Evolutionary conservation across 2,113 vertebrate species (phyloP).

Genomic region (Aphelocoma coerulescens): DNA sequence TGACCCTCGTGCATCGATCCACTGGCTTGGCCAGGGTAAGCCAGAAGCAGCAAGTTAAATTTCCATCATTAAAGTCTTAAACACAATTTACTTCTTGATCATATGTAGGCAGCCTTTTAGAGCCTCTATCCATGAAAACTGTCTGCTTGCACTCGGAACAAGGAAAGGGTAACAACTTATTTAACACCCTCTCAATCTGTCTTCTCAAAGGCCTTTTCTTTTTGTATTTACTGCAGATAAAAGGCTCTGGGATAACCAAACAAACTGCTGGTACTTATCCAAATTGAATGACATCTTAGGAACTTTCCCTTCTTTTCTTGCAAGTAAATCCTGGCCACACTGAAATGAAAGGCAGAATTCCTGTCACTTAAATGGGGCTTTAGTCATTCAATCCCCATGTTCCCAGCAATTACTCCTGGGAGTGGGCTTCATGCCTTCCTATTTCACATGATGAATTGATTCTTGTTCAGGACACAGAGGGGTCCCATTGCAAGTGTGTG

Average conservation of each 20-base stretch:
- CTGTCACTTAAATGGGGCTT: background rate
- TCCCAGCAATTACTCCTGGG: background rate
- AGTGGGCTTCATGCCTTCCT: background rate
- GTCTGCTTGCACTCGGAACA: background rate
- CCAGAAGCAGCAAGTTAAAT: background rate
- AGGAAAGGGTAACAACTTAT: slow-evolving; percentile 14
- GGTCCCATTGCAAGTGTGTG: background rate
- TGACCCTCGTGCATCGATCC: background rate
- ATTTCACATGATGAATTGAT: background rate
- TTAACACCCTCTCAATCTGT: slow-evolving; percentile 4
- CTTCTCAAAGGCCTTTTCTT: slow-evolving; percentile 36
- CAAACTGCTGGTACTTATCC: slow-evolving; percentile 34
- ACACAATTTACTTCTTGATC: background rate
- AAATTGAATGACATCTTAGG: slow-evolving; percentile 28
- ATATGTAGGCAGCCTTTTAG: background rate
- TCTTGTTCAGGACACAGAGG: background rate
- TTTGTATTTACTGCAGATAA: background rate
- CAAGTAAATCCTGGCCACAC: background rate
- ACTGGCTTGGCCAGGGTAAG: background rate
- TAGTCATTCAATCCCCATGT: slow-evolving; percentile 31
- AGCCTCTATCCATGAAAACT: background rate
- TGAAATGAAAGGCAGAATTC: background rate
- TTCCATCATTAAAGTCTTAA: background rate
- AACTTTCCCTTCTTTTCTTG: background rate
- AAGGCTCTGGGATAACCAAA: slow-evolving; percentile 27